phyloP scores from a whole-genome alignment of 2,797 vertebrate species.

The Rhabdophis nuchalis region DNA sequence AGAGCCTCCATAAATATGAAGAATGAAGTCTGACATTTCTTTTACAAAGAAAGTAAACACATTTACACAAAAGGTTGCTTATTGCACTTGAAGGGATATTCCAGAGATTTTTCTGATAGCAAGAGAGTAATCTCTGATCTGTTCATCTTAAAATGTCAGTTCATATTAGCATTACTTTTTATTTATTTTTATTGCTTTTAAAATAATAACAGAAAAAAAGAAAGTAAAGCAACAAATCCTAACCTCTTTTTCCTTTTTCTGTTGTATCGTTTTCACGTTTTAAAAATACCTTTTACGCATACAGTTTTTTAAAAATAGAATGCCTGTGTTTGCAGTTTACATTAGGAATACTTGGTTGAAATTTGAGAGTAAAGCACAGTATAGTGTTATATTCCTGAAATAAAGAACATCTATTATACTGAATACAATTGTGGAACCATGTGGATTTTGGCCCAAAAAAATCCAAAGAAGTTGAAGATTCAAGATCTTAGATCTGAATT shows the following conservation, averaged over 20 bases:
- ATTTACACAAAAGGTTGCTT: background rate
- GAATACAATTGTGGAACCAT: background rate
- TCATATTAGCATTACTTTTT: background rate
- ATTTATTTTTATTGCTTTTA: background rate
- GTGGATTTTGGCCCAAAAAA: background rate
- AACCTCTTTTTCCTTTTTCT: background rate
- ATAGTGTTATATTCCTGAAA: background rate
- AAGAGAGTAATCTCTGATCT: background rate
- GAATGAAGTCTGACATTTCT: background rate
- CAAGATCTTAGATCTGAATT: background rate
- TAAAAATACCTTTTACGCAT: background rate
- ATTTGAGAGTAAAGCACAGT: background rate
- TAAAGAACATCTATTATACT: too few species aligned
- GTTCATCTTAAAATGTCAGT: slow-evolving; percentile 6
- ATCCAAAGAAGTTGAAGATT: background rate
- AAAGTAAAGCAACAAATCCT: background rate
- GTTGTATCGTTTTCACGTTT: background rate
- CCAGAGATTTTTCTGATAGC: background rate
- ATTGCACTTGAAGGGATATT: background rate
- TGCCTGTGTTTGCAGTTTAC: background rate
- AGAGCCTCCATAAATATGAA: background rate
- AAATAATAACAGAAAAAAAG: background rate
- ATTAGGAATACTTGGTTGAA: background rate
- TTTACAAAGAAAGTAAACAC: background rate
- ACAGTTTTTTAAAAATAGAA: background rate